Evolutionary conservation across 1,140 invertebrate species (phyloP).

Genomic region (Tribolium castaneum): DNA sequence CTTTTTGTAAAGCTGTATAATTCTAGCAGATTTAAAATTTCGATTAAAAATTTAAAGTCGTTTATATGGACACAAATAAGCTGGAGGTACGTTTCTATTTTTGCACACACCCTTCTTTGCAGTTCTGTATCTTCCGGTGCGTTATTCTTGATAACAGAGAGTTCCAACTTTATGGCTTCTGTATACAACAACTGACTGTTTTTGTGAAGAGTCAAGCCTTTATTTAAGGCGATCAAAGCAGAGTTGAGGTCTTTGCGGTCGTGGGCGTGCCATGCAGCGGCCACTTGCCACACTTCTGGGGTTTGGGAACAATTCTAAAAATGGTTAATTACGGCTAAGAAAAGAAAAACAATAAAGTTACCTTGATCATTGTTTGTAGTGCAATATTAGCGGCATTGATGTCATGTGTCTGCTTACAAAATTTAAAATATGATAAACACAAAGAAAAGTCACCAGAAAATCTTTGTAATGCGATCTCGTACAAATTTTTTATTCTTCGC

Average conservation of each 20-base stretch:
- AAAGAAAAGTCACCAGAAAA: slow-evolving; percentile 52
- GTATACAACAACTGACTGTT: slow-evolving; percentile 41
- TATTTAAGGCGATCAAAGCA: slow-evolving; percentile 26
- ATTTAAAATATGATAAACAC: slow-evolving; percentile 52
- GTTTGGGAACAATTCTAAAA: slow-evolving; percentile 46
- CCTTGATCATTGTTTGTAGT: slow-evolving; percentile 54
- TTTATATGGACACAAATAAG: slow-evolving; percentile 47
- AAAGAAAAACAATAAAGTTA: slow-evolving; percentile 20
- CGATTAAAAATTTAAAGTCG: slow-evolving; percentile 47
- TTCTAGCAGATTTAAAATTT: slow-evolving; percentile 48
- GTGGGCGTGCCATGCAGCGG: slow-evolving; percentile 43
- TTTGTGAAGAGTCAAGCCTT: slow-evolving; percentile 47
- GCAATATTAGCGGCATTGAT: slow-evolving; percentile 42
- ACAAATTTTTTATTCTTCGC: slow-evolving; percentile 52
- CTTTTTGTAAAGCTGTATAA: slow-evolving; percentile 43
- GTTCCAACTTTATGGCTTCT: slow-evolving; percentile 46
- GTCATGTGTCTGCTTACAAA: slow-evolving; percentile 51
- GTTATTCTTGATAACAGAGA: slow-evolving; percentile 7
- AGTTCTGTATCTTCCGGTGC: background rate
- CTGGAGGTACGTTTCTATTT: slow-evolving; percentile 18
- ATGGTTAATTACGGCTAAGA: background rate
- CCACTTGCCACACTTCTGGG: slow-evolving; percentile 48
- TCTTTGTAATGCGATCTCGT: slow-evolving; percentile 52
- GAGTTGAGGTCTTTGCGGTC: slow-evolving; percentile 41
- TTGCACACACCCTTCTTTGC: slow-evolving; percentile 2